Evolutionary conservation across 1,140 invertebrate genomes (phyloP).

Genomic region (Drosophila sulfurigaster): DNA sequence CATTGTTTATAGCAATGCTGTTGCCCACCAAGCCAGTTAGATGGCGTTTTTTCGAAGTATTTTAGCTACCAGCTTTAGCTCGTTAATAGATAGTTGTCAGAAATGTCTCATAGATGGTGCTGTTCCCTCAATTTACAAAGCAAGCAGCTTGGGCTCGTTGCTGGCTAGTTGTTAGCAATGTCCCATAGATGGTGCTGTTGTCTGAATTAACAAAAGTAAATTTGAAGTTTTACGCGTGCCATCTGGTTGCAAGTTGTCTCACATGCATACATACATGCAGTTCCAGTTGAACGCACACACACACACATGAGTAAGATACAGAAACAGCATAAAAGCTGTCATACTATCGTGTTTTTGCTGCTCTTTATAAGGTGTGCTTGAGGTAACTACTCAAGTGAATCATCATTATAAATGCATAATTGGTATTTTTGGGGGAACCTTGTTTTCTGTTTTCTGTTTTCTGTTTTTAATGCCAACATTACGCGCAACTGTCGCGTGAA

Average conservation of each 20-base stretch:
- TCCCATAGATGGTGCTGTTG: constrained; percentile 22
- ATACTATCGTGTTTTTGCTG: constrained; percentile 12
- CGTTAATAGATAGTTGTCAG: too few relatives aligned
- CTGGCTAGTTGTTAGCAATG: not conserved
- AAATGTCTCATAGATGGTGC: not conserved
- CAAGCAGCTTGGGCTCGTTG: not conserved
- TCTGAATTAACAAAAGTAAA: not conserved
- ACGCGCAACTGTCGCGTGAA: constrained; percentile 24
- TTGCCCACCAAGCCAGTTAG: not conserved
- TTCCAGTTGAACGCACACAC: constrained; percentile 48
- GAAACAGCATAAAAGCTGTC: constrained; percentile 19
- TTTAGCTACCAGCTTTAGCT: not conserved
- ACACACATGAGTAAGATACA: constrained; percentile 28
- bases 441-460: too few relatives aligned
- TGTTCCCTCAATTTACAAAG: not conserved
- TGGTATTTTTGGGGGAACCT: constrained; percentile 35
- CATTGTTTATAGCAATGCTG: too few relatives aligned
- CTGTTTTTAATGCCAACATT: constrained; percentile 13
- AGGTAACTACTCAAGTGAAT: constrained; percentile 59
- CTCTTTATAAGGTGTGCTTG: constrained; percentile 42
- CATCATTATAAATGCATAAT: constrained; percentile 68
- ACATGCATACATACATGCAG: not conserved
- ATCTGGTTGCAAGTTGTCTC: constrained; percentile 5
- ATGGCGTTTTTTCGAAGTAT: not conserved
- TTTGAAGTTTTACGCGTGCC: constrained; percentile 13